These are phyloP conservation scores for Odontocerum albicorne DNA, from an alignment of 2,888 invertebrate genomes.

Conservation along the genomic window DNA sequence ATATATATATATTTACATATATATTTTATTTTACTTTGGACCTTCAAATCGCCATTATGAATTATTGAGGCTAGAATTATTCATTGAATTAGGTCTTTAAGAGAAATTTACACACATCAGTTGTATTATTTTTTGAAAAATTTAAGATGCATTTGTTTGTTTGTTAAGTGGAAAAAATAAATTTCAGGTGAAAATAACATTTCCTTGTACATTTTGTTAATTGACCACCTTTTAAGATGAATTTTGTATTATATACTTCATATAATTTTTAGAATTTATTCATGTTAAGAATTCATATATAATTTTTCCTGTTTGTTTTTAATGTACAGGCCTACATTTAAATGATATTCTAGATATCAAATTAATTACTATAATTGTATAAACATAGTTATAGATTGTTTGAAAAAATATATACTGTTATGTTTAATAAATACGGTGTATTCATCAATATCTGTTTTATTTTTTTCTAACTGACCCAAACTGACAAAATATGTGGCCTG, in stretches of 20 bases:
- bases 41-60: too few relatives aligned
- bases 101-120: too few relatives aligned
- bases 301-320: conserved; percentile 19
- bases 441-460: conserved; percentile 6
- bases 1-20: conserved; percentile 17
- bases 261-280: conserved; percentile 18
- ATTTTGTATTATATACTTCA: conserved; percentile 18
- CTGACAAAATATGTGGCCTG: too few relatives aligned
- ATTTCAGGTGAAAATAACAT: too few relatives aligned
- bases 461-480: too few relatives aligned
- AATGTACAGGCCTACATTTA: conserved; percentile 35
- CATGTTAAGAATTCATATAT: conserved; percentile 17
- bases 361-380: conserved; percentile 28
- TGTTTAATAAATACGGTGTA: conserved; percentile 23
- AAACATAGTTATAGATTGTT: conserved; percentile 36
- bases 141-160: conserved; percentile 5
- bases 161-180: neutral
- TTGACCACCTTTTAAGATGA: neutral
- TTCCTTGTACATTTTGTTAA: neutral
- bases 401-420: conserved; percentile 29
- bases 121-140: conserved; percentile 10
- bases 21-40: too few relatives aligned
- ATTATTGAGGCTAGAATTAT: too few relatives aligned
- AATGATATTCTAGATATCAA: conserved; percentile 33
- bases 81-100: too few relatives aligned